Conservation (phyloP, 1,140 invertebrate species). For the Chironomus tepperi region DNA sequence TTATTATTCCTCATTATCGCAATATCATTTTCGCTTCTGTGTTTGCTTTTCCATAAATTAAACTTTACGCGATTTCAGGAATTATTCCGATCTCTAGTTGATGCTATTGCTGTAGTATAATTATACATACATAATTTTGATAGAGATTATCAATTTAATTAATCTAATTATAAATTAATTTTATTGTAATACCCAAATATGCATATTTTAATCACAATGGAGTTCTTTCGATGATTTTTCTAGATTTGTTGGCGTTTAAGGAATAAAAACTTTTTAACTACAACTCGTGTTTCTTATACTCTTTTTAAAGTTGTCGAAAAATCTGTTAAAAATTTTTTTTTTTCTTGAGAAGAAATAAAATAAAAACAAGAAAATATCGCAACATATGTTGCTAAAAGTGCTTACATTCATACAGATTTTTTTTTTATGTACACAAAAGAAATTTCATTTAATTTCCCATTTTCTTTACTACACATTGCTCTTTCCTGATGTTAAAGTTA, state of each 20-base stretch:
- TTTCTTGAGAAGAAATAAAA: too few relatives aligned
- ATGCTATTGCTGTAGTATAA: not conserved
- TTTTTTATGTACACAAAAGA: not conserved
- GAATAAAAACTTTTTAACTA: too few relatives aligned
- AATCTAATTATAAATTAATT: constrained; percentile 15
- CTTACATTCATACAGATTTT: not conserved
- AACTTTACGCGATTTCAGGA: not conserved
- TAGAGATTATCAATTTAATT: constrained; percentile 15
- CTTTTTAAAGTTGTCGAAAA: too few relatives aligned
- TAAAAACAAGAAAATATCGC: not conserved
- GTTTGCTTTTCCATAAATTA: constrained; percentile 14
- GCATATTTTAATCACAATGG: not conserved
- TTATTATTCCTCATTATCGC: constrained; percentile 19
- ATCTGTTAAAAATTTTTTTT: too few relatives aligned
- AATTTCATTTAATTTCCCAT: not conserved
- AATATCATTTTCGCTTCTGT: constrained; percentile 15
- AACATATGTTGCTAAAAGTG: not conserved
- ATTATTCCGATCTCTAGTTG: not conserved
- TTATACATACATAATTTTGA: not conserved
- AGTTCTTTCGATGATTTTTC: too few relatives aligned
- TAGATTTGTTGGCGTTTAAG: not conserved
- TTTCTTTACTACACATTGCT: not conserved
- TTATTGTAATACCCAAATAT: not conserved
- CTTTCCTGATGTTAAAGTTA: not conserved
- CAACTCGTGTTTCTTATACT: too few relatives aligned